These are phyloP conservation scores for Chlorocebus sabaeus DNA, from an alignment of 2,113 vertebrate genomes.

Conservation along the genomic window DNA sequence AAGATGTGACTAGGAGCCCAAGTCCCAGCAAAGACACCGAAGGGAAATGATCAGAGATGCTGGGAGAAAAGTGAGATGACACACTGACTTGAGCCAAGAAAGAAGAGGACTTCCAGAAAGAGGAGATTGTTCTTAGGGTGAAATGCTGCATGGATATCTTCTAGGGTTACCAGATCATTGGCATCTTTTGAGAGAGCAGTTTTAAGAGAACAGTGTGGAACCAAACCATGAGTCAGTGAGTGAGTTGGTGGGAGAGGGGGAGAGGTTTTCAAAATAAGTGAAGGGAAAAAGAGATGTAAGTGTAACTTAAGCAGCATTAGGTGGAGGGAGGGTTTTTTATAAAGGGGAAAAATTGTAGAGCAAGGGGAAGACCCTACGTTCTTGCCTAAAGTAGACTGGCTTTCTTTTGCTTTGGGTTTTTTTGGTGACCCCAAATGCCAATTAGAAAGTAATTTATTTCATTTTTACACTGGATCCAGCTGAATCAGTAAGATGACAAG, in stretches of 20 bases:
- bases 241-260: too few species aligned
- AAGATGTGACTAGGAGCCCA: neutral
- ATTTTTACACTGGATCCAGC: neutral
- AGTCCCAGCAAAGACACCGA: neutral
- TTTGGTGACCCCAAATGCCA: neutral
- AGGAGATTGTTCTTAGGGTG: neutral
- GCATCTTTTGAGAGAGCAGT: neutral
- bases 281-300: neutral
- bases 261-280: neutral
- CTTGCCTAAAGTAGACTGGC: neutral
- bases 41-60: neutral
- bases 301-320: neutral
- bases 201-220: neutral
- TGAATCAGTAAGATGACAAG: neutral
- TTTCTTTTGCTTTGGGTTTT: neutral
- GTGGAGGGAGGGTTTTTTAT: neutral
- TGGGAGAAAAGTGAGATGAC: neutral
- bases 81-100: neutral
- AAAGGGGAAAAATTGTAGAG: neutral
- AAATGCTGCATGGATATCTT: neutral
- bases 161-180: neutral
- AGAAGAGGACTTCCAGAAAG: neutral
- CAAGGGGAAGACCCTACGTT: neutral
- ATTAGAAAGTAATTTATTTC: conserved; percentile 31
- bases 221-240: neutral